Base-by-base conservation (phyloP, 2,113 vertebrate species). In the Poeciliopsis turrubarensis region DNA sequence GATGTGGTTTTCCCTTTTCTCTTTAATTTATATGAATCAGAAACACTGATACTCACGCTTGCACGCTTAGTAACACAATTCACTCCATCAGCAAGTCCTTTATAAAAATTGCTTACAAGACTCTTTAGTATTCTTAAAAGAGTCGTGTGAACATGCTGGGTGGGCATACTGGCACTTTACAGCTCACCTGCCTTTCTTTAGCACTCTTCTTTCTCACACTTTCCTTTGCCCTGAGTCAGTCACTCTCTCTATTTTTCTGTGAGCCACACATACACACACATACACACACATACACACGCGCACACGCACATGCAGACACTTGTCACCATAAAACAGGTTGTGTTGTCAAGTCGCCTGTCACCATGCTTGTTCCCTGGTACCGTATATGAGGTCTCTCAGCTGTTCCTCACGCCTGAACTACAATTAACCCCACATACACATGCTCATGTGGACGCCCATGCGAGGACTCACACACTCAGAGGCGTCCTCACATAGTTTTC, bases 341-440 rank as follows among this genome's bases (percentile, higher is more conserved):
- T 80, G 87, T 86, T 92, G 92, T 93, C 92, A 93, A 89, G 78
- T 85, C 79, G 82, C 73, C 87, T 89, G 89, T 90, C 89, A 92
- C 84, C 85, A 92, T 94, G 89, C 89, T 88, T 89, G 89, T 89
- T 82, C 81, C 70, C 79, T 72, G 84, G 75, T 79, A 73, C 89
- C 91, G 82, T 92, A 95, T 94, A 93, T 89, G 92, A 93, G 82
- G 84, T 87, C 92, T 84, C 84, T 92, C 94, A 95, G 94, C 94
- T 95, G 94, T 93, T 93, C 86, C 86, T 79, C 84, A 70, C 80
- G 89, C 85, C 91, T 93, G 93, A 93, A 90, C 92, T 89, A 90
- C 90, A 93, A 92, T 94, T 93, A 92, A 93, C 90, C 86, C 80
- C 85, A 74, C 73, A 74, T 74, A 79, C 60, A 60, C 60, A 72